Percentiles rank a stretch among this genome's conserved stretches.
These are phyloP conservation scores for Drosophila pseudotakahashii DNA, from an alignment of 2,888 invertebrate species.

Conservation along the genomic window DNA sequence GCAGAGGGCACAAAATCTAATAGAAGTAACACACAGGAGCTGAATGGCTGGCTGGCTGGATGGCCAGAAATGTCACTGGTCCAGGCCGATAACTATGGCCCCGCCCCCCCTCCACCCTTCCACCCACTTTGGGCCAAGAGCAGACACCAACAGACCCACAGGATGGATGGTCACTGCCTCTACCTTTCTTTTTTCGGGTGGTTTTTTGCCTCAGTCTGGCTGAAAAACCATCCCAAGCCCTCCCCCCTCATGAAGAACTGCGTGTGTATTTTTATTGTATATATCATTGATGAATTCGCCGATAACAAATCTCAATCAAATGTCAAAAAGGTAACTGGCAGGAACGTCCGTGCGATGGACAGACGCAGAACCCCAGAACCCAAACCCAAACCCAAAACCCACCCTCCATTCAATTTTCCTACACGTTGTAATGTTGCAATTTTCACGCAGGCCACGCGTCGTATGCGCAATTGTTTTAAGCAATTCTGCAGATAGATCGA, in stretches of 20 bases:
- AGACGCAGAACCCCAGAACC: neutral
- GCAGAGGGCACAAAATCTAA: slow-evolving; percentile 53
- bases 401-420: neutral
- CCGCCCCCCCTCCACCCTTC: neutral
- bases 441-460: slow-evolving; percentile 77
- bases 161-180: slow-evolving; percentile 34
- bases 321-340: slow-evolving; percentile 84
- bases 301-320: slow-evolving; percentile 85
- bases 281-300: slow-evolving; percentile 83
- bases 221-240: slow-evolving; percentile 6
- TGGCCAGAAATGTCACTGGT: slow-evolving; percentile 78
- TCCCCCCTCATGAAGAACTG: slow-evolving; percentile 6
- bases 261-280: slow-evolving; percentile 77
- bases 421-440: slow-evolving; percentile 83
- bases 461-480: slow-evolving; percentile 76
- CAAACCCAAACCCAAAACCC: neutral
- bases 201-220: slow-evolving; percentile 49
- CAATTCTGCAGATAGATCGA: slow-evolving; percentile 35
- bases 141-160: slow-evolving; percentile 23
- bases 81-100: slow-evolving; percentile 59
- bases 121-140: neutral
- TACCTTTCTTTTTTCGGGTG: slow-evolving; percentile 8
- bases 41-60: slow-evolving; percentile 24
- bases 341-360: slow-evolving; percentile 34
- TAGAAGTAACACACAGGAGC: slow-evolving; percentile 63